A percentile compares a stretch with the other conserved stretches of the same genome.
These are phyloP conservation scores for Lithophane socia DNA, from an alignment of 2,888 invertebrate genomes.

Conservation along the genomic window DNA sequence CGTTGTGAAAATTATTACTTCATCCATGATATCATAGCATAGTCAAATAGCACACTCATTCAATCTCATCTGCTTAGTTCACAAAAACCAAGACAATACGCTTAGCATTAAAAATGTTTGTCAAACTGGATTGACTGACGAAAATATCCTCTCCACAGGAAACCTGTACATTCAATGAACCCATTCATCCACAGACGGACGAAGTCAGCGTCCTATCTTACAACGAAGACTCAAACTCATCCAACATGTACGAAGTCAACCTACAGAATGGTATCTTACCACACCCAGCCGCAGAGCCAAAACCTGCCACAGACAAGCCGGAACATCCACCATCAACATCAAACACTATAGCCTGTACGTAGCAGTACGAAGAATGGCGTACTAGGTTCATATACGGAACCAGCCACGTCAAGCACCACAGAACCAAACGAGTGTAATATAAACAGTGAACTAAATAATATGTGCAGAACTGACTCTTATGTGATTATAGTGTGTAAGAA, in stretches of 20 bases:
- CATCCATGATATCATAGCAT: neutral
- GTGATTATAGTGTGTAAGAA: constrained; percentile 64
- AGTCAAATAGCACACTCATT: neutral
- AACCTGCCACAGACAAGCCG: constrained; percentile 67
- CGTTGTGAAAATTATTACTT: neutral
- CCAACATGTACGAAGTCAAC: constrained; percentile 84
- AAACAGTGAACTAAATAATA: constrained; percentile 53
- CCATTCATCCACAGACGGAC: constrained; percentile 78
- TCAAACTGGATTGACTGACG: constrained; percentile 25
- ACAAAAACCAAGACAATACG: neutral
- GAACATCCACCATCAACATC: constrained; percentile 77
- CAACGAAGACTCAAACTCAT: constrained; percentile 88
- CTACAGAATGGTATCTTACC: constrained; percentile 74
- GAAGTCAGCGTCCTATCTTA: constrained; percentile 84
- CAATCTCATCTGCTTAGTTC: constrained; percentile 5
- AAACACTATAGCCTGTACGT: constrained; percentile 84
- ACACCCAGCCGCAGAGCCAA: constrained; percentile 54
- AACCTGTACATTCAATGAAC: constrained; percentile 47
- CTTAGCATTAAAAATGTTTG: neutral
- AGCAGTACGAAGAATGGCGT: constrained; percentile 87
- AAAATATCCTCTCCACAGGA: constrained; percentile 36
- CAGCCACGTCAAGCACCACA: constrained; percentile 71
- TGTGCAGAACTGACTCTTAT: constrained; percentile 53
- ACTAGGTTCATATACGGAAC: constrained; percentile 85
- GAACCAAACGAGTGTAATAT: constrained; percentile 71